phyloP scores from a whole-genome alignment of 2,888 invertebrate genomes.

The Erannis defoliaria region DNA sequence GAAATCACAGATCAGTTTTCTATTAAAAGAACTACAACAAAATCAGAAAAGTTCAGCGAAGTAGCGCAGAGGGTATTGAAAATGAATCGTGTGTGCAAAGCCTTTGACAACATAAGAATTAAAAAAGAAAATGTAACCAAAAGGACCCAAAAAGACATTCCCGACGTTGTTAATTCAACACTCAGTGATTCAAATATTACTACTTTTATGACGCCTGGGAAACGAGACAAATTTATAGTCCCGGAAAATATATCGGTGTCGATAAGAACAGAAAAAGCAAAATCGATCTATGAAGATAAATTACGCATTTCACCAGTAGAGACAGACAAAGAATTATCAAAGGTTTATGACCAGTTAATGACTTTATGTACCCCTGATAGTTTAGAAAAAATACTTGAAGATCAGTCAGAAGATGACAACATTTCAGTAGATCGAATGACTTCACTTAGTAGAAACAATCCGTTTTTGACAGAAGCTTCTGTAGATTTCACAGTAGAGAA shows the following conservation, averaged over 20 bases:
- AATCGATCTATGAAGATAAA: slow-evolving; percentile 42
- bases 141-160: slow-evolving; percentile 67
- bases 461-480: slow-evolving; percentile 65
- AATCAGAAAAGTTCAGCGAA: slow-evolving; percentile 60
- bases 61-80: slow-evolving; percentile 64
- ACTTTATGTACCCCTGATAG: slow-evolving; percentile 50
- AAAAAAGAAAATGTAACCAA: slow-evolving; percentile 48
- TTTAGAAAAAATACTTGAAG: slow-evolving; percentile 54
- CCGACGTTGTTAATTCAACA: slow-evolving; percentile 82
- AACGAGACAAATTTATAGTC: slow-evolving; percentile 69
- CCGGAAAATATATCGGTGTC: slow-evolving; percentile 77
- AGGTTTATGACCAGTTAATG: slow-evolving; percentile 37
- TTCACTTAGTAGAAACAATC: slow-evolving; percentile 62
- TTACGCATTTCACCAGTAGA: slow-evolving; percentile 20
- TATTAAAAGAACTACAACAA: slow-evolving; percentile 21
- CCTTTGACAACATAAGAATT: slow-evolving; percentile 53
- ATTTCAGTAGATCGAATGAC: slow-evolving; percentile 56
- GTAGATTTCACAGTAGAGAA: slow-evolving; percentile 65
- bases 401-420: slow-evolving; percentile 57
- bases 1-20: slow-evolving; percentile 40
- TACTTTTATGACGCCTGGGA: slow-evolving; percentile 58
- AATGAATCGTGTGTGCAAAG: slow-evolving; percentile 71
- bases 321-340: slow-evolving; percentile 33
- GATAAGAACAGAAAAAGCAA: slow-evolving; percentile 66
- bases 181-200: slow-evolving; percentile 63